phyloP scores from a whole-genome alignment of 2,888 invertebrate species.

The Cantharis nigra region DNA sequence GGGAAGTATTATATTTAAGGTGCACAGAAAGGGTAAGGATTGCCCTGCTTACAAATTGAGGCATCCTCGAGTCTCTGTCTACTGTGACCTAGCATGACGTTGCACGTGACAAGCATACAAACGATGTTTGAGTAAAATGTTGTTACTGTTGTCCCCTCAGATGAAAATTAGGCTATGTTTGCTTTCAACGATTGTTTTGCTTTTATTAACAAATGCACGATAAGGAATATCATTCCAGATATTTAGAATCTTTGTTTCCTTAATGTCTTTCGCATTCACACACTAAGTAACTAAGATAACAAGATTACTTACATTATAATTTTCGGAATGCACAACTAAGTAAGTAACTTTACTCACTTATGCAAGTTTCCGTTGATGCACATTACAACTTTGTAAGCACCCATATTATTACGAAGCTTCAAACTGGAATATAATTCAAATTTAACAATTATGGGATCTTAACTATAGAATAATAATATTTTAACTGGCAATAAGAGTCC shows the following conservation, averaged over 20 bases:
- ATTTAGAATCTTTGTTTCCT: background rate
- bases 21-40: constrained; percentile 45
- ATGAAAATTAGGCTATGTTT: constrained; percentile 18
- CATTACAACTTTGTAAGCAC: background rate
- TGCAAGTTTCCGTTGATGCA: background rate
- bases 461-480: background rate
- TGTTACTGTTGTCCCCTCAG: constrained; percentile 15
- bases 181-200: constrained; percentile 2
- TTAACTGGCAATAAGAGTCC: background rate
- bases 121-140: constrained; percentile 23
- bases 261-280: constrained; percentile 3
- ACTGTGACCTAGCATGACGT: constrained; percentile 49
- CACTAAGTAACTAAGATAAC: constrained; percentile 3
- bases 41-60: constrained; percentile 52
- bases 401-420: background rate
- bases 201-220: background rate
- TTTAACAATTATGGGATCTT: background rate
- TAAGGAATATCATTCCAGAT: background rate
- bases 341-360: background rate
- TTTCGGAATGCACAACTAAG: background rate
- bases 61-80: constrained; percentile 50
- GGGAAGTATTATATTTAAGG: constrained; percentile 50
- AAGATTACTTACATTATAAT: background rate
- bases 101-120: constrained; percentile 49
- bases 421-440: background rate